phyloP scores from a whole-genome alignment of 1,140 invertebrate species.

The Octopus bimaculoides region DNA sequence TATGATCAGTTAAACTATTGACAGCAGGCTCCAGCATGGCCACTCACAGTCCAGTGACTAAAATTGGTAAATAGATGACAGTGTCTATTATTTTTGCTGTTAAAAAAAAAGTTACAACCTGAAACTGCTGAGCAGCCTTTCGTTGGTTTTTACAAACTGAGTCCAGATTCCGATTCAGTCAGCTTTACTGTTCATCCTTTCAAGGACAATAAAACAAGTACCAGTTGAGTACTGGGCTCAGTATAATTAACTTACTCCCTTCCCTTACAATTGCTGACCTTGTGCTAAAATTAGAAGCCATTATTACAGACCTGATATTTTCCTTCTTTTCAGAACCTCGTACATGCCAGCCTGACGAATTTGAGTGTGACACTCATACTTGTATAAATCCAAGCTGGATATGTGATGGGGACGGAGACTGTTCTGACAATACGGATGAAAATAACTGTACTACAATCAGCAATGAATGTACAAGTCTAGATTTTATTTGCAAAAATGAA shows the following conservation, averaged over 20 bases:
- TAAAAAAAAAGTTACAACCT: no score
- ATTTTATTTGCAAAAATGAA: conserved; percentile 57
- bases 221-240: not conserved
- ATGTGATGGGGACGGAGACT: conserved; percentile 72
- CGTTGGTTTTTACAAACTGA: not conserved
- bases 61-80: no score
- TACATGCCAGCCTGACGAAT: conserved; percentile 73
- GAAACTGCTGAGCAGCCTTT: not conserved
- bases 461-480: conserved; percentile 30
- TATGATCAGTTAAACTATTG: no score
- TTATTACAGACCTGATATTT: not conserved
- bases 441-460: conserved; percentile 66
- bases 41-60: no score
- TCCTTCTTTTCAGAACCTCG: not conserved
- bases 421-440: conserved; percentile 61
- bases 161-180: not conserved
- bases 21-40: no score
- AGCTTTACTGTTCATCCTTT: not conserved
- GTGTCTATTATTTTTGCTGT: no score
- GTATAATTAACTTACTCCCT: not conserved
- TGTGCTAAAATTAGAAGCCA: not conserved
- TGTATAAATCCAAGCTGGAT: conserved; percentile 86
- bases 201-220: not conserved
- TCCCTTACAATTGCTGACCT: not conserved
- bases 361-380: conserved; percentile 84